These are phyloP conservation scores for Macrosiphum euphorbiae DNA, from an alignment of 2,888 invertebrate genomes.

Conservation along the genomic window DNA sequence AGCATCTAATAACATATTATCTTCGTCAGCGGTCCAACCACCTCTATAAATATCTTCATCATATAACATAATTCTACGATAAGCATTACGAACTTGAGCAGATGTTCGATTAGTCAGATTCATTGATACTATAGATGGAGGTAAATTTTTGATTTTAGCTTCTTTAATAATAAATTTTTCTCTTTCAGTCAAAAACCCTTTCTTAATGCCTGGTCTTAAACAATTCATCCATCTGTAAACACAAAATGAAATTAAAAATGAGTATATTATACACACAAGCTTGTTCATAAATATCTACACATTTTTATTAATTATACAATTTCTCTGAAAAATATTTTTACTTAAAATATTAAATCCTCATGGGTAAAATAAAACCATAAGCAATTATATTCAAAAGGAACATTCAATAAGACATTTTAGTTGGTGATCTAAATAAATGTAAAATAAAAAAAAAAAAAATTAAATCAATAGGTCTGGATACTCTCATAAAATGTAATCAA, in stretches of 20 bases:
- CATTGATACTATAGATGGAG: conserved; percentile 55
- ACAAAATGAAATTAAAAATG: not conserved
- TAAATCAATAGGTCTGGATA: not conserved
- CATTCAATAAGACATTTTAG: not conserved
- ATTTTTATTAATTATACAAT: not conserved
- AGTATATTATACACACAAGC: not conserved
- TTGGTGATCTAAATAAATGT: not conserved
- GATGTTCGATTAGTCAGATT: conserved; percentile 55
- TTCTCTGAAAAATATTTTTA: not conserved
- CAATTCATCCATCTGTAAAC: conserved; percentile 34
- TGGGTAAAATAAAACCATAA: not conserved
- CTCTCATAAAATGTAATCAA: not conserved
- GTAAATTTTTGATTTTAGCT: conserved; percentile 49
- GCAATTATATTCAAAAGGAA: not conserved
- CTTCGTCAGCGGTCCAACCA: conserved; percentile 50
- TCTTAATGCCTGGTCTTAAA: conserved; percentile 58
- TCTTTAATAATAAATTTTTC: conserved; percentile 45
- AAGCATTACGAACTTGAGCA: conserved; percentile 59
- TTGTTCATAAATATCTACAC: not conserved
- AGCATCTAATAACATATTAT: conserved; percentile 34
- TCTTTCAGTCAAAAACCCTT: conserved; percentile 18
- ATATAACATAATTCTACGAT: conserved; percentile 19
- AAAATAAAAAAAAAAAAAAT: not conserved
- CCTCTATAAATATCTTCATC: conserved; percentile 14
- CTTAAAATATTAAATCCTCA: not conserved